Evolutionary conservation across 2,113 vertebrate species (phyloP).

Genomic region (Tragelaphus scriptus): DNA sequence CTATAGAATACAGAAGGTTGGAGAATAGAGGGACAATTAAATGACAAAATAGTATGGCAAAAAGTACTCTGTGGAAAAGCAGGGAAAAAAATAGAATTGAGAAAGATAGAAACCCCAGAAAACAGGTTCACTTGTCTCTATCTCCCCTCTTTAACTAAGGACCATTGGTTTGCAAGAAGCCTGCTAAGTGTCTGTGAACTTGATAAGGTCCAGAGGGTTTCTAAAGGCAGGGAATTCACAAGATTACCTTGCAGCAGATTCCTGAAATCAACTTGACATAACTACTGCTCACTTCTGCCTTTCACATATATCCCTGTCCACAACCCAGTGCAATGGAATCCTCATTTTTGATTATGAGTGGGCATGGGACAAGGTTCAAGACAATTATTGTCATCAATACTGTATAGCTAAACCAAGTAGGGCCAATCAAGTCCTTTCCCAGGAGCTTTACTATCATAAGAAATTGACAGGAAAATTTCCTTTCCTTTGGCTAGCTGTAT

Average conservation of each 20-base stretch:
- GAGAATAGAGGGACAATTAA: background rate
- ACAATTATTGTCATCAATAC: background rate
- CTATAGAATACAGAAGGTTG: background rate
- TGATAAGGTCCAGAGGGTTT: background rate
- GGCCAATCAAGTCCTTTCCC: background rate
- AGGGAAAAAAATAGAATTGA: background rate
- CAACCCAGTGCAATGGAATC: background rate
- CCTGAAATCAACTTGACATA: background rate
- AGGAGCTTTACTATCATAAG: background rate
- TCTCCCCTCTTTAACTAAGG: background rate
- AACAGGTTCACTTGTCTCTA: background rate
- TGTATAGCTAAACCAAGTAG: background rate
- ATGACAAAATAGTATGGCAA: background rate
- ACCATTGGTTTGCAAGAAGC: background rate
- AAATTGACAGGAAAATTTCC: background rate
- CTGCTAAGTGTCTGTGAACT: background rate
- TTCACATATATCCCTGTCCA: background rate
- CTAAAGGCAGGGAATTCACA: background rate
- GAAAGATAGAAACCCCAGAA: background rate
- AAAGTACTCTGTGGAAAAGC: background rate
- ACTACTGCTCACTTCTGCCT: background rate
- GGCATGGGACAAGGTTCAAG: background rate
- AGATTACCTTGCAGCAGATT: background rate
- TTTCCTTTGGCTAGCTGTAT: background rate
- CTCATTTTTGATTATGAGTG: background rate